Evolutionary conservation across 2,113 vertebrate genomes (phyloP), one percentile per base, ranked within the genome.

Genomic region (Hippocampus mohnikei): DNA sequence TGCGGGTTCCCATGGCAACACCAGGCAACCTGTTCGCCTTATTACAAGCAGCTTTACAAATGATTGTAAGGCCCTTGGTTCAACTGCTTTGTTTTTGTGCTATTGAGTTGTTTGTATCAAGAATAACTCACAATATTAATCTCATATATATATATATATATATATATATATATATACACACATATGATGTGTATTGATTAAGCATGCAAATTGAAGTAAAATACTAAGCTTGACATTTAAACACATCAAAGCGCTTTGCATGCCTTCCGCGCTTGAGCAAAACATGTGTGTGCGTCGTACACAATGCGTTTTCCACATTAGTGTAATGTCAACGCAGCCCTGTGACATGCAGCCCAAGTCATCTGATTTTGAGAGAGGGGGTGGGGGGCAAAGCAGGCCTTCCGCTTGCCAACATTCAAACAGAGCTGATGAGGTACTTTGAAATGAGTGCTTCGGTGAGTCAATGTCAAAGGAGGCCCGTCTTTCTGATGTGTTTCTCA

Each of bases 401-500:
- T 4, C 21, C 56, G 66, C 64, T 75, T 62, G 29, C 18, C 64
- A 50, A 18, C 15, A 10, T 68, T 59, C 15, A 16, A 76, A 78
- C 76, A 21, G 25, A 60, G 33, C n/a, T 37, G 50, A 73, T 66
- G 58, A 65, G 50, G 58, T 66, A 64, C 76, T 6, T 70, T 67
- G 44, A 72, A 70, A 69, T 58, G 67, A 53, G 66, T 55, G 70
- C 65, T 72, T 81, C 29, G 29, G 16, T 71, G 74, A 80, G 67
- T 70, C 74, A 66, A 64, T n/a, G 66, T 72, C 85, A 80, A 77
- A 86, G 79, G 72, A 82, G 73, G 80, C 37, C 77, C 68, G 81
- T 52, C 68, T 67, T 52, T 80, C 72, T 79, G 80, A 89, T 87
- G 89, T 72, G 78, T 85, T 89, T 88, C 75, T 88, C 71, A 76